Evolutionary conservation across 1,140 invertebrate species (phyloP).

Genomic region (Drosophila albomicans): DNA sequence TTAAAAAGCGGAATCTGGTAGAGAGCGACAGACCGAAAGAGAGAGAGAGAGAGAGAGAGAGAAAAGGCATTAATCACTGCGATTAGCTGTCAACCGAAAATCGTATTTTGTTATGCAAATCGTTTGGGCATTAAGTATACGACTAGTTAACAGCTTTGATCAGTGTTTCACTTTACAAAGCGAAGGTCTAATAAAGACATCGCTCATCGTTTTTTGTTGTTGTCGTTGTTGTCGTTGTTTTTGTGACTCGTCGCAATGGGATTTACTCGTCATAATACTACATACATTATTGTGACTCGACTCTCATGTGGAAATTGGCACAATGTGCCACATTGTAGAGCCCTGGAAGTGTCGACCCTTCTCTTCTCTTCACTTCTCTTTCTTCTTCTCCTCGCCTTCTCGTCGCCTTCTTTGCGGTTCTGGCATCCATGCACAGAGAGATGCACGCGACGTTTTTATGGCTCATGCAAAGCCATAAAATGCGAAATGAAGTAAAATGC

Average conservation of each 20-base stretch:
- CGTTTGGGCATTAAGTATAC: constrained; percentile 21
- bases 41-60: neutral
- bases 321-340: constrained; percentile 50
- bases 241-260: neutral
- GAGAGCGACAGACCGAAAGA: neutral
- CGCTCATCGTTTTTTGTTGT: neutral
- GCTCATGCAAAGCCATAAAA: constrained; percentile 55
- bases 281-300: constrained; percentile 1
- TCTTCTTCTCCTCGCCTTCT: neutral
- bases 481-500: constrained; percentile 17
- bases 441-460: constrained; percentile 59
- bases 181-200: constrained; percentile 30
- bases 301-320: constrained; percentile 33
- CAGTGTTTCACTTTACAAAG: constrained; percentile 1
- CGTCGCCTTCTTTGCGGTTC: no score
- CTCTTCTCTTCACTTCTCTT: neutral
- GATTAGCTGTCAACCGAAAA: constrained; percentile 46
- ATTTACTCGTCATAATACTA: neutral
- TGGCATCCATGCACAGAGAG: constrained; percentile 43
- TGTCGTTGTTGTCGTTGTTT: no score
- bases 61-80: constrained; percentile 50
- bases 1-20: neutral
- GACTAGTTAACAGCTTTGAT: constrained; percentile 32
- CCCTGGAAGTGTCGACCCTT: constrained; percentile 12
- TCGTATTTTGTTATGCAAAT: constrained; percentile 47